Evolutionary conservation across 2,888 invertebrate genomes (phyloP).

Genomic region (Dyspetes luteomarginatus): DNA sequence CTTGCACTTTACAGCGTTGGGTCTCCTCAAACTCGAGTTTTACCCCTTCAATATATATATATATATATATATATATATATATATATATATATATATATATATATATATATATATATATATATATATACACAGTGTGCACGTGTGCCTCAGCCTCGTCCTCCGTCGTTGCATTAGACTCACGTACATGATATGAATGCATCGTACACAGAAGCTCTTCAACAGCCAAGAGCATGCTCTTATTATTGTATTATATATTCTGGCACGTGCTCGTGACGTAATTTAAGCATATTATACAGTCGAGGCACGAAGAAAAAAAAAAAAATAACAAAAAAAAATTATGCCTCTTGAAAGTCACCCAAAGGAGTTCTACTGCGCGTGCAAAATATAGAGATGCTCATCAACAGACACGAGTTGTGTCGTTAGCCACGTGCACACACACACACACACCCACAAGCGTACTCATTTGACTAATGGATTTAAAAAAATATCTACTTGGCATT

Average conservation of each 20-base stretch:
- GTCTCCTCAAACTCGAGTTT: slow-evolving; percentile 28
- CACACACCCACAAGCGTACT: background rate
- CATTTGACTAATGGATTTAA: slow-evolving; percentile 35
- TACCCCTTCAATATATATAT: slow-evolving; percentile 26
- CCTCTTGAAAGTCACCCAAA: slow-evolving; percentile 13
- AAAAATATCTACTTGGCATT: too few relatives aligned
- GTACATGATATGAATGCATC: background rate
- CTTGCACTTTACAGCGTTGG: slow-evolving; percentile 20
- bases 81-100: too few relatives aligned
- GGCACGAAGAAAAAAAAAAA: background rate
- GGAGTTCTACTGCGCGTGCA: too few relatives aligned
- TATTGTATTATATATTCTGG: slow-evolving; percentile 44
- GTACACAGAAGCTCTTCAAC: background rate
- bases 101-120: too few relatives aligned
- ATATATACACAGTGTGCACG: too few relatives aligned
- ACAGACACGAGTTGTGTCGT: too few relatives aligned
- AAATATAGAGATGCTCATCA: too few relatives aligned
- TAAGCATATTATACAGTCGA: slow-evolving; percentile 14
- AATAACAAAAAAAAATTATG: background rate
- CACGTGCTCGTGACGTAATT: slow-evolving; percentile 35
- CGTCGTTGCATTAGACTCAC: background rate
- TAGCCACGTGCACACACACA: too few relatives aligned
- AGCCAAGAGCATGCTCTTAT: background rate
- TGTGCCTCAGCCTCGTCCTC: background rate
- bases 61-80: too few relatives aligned